Percentiles rank a stretch among this genome's conserved stretches.
These are phyloP conservation scores for Adelges cooleyi DNA, from an alignment of 1,140 invertebrate species.

Conservation along the genomic window DNA sequence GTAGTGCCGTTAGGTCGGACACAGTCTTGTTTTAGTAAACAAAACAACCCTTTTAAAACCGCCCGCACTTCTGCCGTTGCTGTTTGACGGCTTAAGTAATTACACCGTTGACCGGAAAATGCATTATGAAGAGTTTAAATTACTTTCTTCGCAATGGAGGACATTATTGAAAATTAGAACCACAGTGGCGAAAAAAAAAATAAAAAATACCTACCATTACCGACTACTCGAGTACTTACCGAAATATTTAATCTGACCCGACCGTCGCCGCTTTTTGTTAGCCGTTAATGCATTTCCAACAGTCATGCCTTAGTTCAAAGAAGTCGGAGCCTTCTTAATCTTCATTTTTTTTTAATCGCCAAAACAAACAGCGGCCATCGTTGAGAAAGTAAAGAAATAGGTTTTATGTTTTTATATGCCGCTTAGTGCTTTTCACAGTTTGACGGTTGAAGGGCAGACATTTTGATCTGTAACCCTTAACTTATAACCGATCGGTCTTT, in stretches of 20 bases:
- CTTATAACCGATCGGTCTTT: no score
- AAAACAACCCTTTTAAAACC: slow-evolving; percentile 21
- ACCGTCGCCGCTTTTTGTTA: no score
- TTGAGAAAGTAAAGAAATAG: no score
- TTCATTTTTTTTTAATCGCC: no score
- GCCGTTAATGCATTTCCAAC: no score
- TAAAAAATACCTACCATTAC: neutral
- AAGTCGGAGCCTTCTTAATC: no score
- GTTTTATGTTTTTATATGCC: no score
- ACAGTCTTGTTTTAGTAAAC: slow-evolving; percentile 13
- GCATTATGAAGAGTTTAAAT: slow-evolving; percentile 19
- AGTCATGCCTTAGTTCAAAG: no score
- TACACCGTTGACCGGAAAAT: neutral
- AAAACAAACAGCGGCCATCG: no score
- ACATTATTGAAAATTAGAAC: slow-evolving; percentile 16
- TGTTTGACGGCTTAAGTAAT: slow-evolving; percentile 22
- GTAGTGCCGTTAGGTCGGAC: neutral
- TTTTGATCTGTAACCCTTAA: no score
- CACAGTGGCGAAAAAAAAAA: neutral
- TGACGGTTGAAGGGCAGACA: no score
- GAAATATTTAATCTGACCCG: slow-evolving; percentile 1
- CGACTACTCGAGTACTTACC: neutral
- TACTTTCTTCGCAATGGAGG: neutral
- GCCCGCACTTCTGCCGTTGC: neutral
- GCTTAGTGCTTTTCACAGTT: no score